Evolutionary conservation across 2,888 invertebrate species (phyloP), one percentile per base, ranked within the genome.

Genomic region (Yponomeuta evonymella): DNA sequence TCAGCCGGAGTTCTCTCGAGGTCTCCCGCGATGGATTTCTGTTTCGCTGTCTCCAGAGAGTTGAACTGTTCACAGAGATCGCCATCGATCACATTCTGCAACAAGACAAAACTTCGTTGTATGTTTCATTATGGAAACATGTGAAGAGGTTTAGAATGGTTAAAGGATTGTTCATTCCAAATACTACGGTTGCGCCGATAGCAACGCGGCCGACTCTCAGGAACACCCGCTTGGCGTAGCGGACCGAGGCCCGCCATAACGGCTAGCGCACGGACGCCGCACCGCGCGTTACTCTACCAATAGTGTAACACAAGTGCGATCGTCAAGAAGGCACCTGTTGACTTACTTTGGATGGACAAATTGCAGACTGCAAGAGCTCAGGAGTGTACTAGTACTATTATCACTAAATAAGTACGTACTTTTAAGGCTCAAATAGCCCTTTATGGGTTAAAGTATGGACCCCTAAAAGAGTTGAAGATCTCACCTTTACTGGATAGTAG

Each of bases 11-110:
- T 98, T 79, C 98, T 94, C 84, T 99, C 99, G 79, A 99, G 94
- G 86, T 99, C 99, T 67, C 96, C 95, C 0, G 99, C 96, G 73
- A 99, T 98, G 75, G 96, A 96, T 81, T 98, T 98, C 86, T 99
- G 99, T 86, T 99, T 99, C 0, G 94, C 91, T 0, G 96, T 95
- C 78, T 99, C 99, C 81, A 99, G 94, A 0, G 98, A 98, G 85
- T 98, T 98, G 90, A 97, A 99, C 92, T 99, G 99, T 87, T 99
- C 99, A 87, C 99, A 99, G 69, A 99, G 93, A 88, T 99, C 99
- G 3, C 99, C 99, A 85, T 99, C 99, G 76, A 99, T 97, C 1
- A 99, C 98, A 92, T 98, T 98, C 95, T 98, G 93, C 10, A 94
- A 93, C 83, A 84, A 75, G 75, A 74, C 72, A 76, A 48, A 58